Evolutionary conservation across 2,888 invertebrate genomes (phyloP).

Genomic region (Microchrysa polita): DNA sequence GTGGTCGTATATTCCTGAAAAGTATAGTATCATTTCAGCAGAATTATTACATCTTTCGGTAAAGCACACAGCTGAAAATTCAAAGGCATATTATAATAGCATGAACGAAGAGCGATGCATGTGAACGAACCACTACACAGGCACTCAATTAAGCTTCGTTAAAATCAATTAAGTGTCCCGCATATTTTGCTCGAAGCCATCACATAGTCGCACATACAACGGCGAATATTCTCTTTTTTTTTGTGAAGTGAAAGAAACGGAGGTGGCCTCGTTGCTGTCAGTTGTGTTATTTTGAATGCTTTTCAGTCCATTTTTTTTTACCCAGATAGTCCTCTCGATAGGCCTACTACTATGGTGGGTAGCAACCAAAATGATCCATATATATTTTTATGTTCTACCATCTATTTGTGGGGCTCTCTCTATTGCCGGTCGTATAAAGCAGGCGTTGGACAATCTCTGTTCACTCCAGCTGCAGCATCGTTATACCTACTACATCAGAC

Average conservation of each 20-base stretch:
- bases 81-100: no score
- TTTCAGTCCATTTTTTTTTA: not conserved
- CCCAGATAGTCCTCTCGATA: not conserved
- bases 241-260: constrained; percentile 23
- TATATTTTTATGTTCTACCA: not conserved
- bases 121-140: constrained; percentile 57
- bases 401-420: not conserved
- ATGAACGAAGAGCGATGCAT: constrained; percentile 22
- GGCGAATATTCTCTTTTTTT: not conserved
- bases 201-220: not conserved
- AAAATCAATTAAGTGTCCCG: constrained; percentile 66
- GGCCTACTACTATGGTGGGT: constrained; percentile 28
- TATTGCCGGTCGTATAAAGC: no score
- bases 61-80: no score
- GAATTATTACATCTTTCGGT: not conserved
- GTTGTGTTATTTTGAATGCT: constrained; percentile 15
- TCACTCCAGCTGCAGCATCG: constrained; percentile 1
- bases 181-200: constrained; percentile 55
- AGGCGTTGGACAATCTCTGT: constrained; percentile 15
- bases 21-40: constrained; percentile 21
- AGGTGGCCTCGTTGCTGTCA: constrained; percentile 30
- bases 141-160: constrained; percentile 65
- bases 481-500: no score
- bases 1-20: not conserved
- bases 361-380: constrained; percentile 8